Percentiles rank a stretch among this genome's conserved stretches.
Evolutionary conservation across 2,888 invertebrate genomes (phyloP).

Genomic region (Brenthis daphne): DNA sequence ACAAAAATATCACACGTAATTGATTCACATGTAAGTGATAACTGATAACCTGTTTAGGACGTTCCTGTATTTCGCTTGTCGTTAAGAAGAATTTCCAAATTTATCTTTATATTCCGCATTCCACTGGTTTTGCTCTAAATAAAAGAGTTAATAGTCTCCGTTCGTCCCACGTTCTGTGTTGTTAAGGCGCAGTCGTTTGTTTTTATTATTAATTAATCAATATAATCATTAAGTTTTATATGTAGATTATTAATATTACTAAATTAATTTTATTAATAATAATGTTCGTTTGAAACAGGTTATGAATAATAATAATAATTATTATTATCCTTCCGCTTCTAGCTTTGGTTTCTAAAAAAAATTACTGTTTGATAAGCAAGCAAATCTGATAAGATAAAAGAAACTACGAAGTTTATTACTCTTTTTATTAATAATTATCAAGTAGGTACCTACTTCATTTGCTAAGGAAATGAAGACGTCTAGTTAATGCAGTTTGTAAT

Average conservation of each 20-base stretch:
- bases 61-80: slow-evolving; percentile 36
- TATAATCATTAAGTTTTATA: too few species aligned
- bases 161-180: slow-evolving; percentile 59
- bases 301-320: too few species aligned
- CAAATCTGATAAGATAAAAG: too few species aligned
- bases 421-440: background rate
- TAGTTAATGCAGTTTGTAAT: slow-evolving; percentile 19
- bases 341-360: too few species aligned
- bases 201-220: background rate
- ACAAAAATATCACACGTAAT: too few species aligned
- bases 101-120: slow-evolving; percentile 63
- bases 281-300: too few species aligned
- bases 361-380: too few species aligned
- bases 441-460: slow-evolving; percentile 1
- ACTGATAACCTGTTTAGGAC: slow-evolving; percentile 7
- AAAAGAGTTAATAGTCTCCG: slow-evolving; percentile 64
- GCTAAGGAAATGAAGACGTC: slow-evolving; percentile 16
- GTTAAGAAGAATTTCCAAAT: slow-evolving; percentile 50
- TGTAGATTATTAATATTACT: too few species aligned
- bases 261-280: too few species aligned
- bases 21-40: background rate
- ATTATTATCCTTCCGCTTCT: too few species aligned
- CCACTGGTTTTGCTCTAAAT: slow-evolving; percentile 58
- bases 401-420: too few species aligned
- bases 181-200: slow-evolving; percentile 54